phyloP scores from a whole-genome alignment of 2,888 invertebrate species.

The Rhamnusium bicolor region DNA sequence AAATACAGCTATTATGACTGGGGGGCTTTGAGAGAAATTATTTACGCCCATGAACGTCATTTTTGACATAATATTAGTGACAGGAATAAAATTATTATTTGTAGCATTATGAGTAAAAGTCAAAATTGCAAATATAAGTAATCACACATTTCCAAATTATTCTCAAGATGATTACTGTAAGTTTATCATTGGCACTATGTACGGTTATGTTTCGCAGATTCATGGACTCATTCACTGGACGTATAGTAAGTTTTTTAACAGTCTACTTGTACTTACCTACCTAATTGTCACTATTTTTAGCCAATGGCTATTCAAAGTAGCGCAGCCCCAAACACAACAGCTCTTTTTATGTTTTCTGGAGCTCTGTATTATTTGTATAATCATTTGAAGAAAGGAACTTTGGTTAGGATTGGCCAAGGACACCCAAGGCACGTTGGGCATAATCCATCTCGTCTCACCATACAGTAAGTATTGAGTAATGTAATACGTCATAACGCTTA shows the following conservation, averaged over 20 bases:
- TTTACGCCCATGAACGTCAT: background rate
- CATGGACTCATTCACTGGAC: conserved; percentile 42
- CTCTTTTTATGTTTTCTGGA: conserved; percentile 43
- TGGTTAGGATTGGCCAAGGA: conserved; percentile 45
- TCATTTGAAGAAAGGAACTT: conserved; percentile 44
- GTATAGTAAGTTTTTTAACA: conserved; percentile 36
- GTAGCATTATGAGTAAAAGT: conserved; percentile 28
- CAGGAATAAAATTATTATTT: conserved; percentile 31
- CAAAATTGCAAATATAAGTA: conserved; percentile 33
- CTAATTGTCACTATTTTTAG: conserved; percentile 29
- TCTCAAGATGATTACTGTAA: conserved; percentile 44
- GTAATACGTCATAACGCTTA: background rate
- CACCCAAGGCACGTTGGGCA: conserved; percentile 10
- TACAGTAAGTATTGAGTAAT: conserved; percentile 14
- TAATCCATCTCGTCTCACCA: conserved; percentile 7
- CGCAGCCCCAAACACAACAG: conserved; percentile 34
- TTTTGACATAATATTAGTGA: conserved; percentile 21
- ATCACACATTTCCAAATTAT: conserved; percentile 28
- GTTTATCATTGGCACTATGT: conserved; percentile 47
- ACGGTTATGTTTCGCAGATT: conserved; percentile 46
- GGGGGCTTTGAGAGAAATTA: conserved; percentile 11
- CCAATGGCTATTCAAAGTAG: conserved; percentile 32
- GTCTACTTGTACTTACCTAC: background rate
- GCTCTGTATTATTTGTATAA: conserved; percentile 42
- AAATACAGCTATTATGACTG: background rate